These are phyloP conservation scores for Temnothorax rugatulus DNA, from an alignment of 2,888 invertebrate species.

Conservation along the genomic window DNA sequence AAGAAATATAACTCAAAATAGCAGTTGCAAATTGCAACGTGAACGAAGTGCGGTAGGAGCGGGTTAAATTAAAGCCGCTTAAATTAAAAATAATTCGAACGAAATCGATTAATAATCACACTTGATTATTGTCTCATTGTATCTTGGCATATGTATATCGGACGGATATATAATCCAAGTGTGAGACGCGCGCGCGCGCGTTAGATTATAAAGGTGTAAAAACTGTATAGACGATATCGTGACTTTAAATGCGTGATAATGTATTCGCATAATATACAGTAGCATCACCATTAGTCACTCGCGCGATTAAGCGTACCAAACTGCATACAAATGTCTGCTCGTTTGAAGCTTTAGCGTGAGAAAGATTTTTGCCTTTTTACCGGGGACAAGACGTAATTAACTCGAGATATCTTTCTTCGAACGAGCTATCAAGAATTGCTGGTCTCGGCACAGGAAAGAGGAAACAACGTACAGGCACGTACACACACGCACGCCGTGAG, in stretches of 20 bases:
- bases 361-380: slow-evolving; percentile 80
- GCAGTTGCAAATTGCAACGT: neutral
- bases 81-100: neutral
- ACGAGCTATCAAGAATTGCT: slow-evolving; percentile 82
- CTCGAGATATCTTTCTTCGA: slow-evolving; percentile 82
- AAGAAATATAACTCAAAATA: slow-evolving; percentile 6
- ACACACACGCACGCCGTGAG: slow-evolving; percentile 78
- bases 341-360: slow-evolving; percentile 77
- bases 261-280: slow-evolving; percentile 32
- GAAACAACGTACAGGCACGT: slow-evolving; percentile 74
- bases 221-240: neutral
- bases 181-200: too few relatives aligned
- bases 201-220: neutral
- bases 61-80: neutral
- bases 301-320: slow-evolving; percentile 55
- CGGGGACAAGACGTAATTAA: slow-evolving; percentile 81
- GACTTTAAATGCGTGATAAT: slow-evolving; percentile 19
- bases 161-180: neutral
- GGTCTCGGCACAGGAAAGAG: slow-evolving; percentile 82
- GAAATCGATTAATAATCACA: neutral
- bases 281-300: slow-evolving; percentile 29
- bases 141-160: neutral
- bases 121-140: neutral
- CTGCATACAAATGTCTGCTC: slow-evolving; percentile 49
- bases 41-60: neutral